Percentiles rank a stretch among this genome's conserved stretches.
Conservation (phyloP, 2,797 vertebrate species). For the Coluber constrictor region DNA sequence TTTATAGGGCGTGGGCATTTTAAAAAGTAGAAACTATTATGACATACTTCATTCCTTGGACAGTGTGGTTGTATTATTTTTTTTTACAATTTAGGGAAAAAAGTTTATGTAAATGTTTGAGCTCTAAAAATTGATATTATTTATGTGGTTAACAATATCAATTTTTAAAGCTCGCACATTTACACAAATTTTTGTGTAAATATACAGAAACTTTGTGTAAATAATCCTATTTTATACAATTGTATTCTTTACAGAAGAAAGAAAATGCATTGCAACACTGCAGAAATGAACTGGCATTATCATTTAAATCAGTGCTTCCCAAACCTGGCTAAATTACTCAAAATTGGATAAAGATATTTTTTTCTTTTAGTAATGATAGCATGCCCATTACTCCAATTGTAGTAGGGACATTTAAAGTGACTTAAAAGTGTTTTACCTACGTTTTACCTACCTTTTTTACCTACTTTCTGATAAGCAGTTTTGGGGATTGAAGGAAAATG, state of each 20-base stretch:
- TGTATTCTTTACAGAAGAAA: neutral
- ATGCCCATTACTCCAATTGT: neutral
- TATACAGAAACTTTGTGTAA: neutral
- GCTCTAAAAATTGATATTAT: neutral
- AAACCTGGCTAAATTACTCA: neutral
- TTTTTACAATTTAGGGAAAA: neutral
- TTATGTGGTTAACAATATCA: neutral
- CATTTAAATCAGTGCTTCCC: neutral
- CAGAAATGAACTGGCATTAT: neutral
- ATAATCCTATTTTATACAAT: neutral
- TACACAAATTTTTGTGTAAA: neutral
- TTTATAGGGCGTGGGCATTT: neutral
- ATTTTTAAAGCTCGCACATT: neutral
- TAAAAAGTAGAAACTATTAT: neutral
- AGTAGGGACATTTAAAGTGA: neutral
- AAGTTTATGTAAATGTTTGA: neutral
- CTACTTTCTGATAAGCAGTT: neutral
- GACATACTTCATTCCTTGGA: neutral
- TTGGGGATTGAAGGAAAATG: neutral
- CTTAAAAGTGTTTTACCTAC: neutral
- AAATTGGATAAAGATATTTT: neutral
- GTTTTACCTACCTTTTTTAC: neutral
- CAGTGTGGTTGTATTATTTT: neutral
- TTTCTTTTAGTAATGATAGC: neutral
- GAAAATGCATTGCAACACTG: neutral